These are phyloP conservation scores for Sphaerophoria rueppellii DNA, from an alignment of 2,888 invertebrate genomes.

Conservation along the genomic window DNA sequence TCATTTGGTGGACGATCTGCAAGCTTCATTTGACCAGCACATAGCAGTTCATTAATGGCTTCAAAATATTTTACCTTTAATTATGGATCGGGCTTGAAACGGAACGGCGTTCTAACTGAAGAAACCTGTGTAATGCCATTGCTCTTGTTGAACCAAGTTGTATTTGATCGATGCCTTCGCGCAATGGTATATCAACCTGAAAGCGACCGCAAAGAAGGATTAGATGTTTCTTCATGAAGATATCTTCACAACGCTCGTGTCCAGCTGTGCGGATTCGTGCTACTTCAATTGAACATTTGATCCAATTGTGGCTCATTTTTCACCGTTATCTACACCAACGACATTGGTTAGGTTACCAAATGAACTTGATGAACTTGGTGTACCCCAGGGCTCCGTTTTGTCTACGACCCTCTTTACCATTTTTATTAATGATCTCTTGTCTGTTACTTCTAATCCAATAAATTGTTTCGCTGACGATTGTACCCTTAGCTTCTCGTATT, in stretches of 20 bases:
- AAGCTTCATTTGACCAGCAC: background rate
- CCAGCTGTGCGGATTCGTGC: background rate
- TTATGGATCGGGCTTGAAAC: background rate
- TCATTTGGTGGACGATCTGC: background rate
- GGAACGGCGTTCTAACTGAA: background rate
- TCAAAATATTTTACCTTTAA: background rate
- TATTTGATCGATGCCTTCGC: background rate
- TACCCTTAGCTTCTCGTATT: too few species aligned
- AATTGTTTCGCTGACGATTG: too few species aligned
- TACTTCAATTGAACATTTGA: background rate
- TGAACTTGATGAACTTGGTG: background rate
- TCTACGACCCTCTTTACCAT: too few species aligned
- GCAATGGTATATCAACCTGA: background rate
- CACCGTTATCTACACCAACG: background rate
- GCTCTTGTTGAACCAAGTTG: background rate
- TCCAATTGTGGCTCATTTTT: background rate
- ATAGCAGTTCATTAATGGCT: background rate
- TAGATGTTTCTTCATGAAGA: background rate
- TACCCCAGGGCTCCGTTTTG: too few species aligned
- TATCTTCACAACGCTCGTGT: background rate
- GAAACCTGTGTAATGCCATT: constrained; percentile 1
- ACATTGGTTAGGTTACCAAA: background rate
- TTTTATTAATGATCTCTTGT: too few species aligned
- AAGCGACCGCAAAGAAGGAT: background rate
- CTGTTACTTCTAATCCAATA: too few species aligned